Base-by-base conservation (phyloP, 2,113 vertebrate species). In the Opisthocomus hoazin region DNA sequence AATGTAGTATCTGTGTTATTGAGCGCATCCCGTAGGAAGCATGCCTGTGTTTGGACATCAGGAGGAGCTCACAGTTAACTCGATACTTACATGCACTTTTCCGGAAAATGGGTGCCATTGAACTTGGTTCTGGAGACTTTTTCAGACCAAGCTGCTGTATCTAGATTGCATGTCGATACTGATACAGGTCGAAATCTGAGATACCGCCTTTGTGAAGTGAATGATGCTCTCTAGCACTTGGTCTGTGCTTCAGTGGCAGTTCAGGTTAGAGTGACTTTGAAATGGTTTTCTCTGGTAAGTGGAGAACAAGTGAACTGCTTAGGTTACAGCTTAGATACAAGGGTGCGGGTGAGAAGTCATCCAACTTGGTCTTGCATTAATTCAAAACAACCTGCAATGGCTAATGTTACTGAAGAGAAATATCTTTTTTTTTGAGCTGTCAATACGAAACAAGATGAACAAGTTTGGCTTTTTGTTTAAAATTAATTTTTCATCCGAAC, bases 21-120 rank as follows among this genome's bases (percentile, higher is more conserved):
- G 10, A 80, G 74, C 64, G 17, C 21, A 45, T 19, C 37, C 46
- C 10, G 1, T 27, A 56, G 78, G 61, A 71, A 48, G 24, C 26
- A 19, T 9, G 48, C 7, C 4, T 12, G 13, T 37, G 26, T 65
- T 39, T 73, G 60, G 54, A 6, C 17, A 8, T 21, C 14, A 3
- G 0, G 0, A 82, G 48, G 45, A 75, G 5, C n/a, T 15, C 37
- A 2, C 27, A 34, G 36, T 37, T 56, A 43, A 4, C 20, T 22
- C 34, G 46, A 5, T 17, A 8, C 6, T 45, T 14, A 27, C 3
- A 0, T 4, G 24, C 2, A 6, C 13, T 45, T 64, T 41, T 73
- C 34, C n/a, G 69, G 22, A 15, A 15, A 32, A 32, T 12, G 58
- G 11, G 2, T 10, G 4, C 1, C 1, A 1, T 43, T 76, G 50